These are phyloP conservation scores for Urocynchramus pylzowi DNA, from an alignment of 2,113 vertebrate species.

Conservation along the genomic window DNA sequence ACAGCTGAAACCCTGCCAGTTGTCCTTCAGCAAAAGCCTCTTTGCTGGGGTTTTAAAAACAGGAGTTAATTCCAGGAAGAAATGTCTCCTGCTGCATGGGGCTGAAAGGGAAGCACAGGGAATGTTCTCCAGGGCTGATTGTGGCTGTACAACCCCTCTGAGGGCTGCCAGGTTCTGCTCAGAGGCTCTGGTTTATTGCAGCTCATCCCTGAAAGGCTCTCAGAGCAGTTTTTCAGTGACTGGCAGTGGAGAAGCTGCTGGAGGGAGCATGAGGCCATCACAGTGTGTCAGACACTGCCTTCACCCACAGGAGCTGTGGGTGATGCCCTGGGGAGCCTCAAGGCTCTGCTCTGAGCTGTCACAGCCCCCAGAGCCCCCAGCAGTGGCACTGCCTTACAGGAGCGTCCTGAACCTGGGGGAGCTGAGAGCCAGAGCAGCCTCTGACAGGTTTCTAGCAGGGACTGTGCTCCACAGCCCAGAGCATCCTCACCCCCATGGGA, in stretches of 20 bases:
- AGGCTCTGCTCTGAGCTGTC: not conserved
- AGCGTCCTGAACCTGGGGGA: not conserved
- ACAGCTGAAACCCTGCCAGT: not conserved
- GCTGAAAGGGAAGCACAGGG: not conserved
- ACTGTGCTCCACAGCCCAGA: fast-evolving
- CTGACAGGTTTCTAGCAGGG: not conserved
- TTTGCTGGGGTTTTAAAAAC: not conserved
- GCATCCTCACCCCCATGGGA: not conserved
- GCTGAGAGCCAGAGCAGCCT: not conserved
- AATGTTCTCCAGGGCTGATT: not conserved
- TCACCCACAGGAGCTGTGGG: fast-evolving
- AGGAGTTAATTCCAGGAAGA: not conserved
- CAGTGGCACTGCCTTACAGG: not conserved
- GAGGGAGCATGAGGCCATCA: not conserved
- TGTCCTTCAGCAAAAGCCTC: not conserved
- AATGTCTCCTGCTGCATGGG: not conserved
- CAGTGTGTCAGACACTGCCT: not conserved
- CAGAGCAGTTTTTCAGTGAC: not conserved
- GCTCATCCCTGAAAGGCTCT: not conserved
- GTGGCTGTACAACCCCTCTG: not conserved
- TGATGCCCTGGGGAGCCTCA: not conserved
- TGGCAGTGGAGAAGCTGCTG: not conserved
- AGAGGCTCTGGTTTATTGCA: not conserved
- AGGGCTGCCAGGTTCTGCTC: not conserved
- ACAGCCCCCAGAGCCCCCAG: not conserved